A percentile compares a stretch with the other conserved stretches of the same genome.
These are phyloP conservation scores for Eulemur coronatus DNA, from an alignment of 2,797 vertebrate species.

Conservation along the genomic window DNA sequence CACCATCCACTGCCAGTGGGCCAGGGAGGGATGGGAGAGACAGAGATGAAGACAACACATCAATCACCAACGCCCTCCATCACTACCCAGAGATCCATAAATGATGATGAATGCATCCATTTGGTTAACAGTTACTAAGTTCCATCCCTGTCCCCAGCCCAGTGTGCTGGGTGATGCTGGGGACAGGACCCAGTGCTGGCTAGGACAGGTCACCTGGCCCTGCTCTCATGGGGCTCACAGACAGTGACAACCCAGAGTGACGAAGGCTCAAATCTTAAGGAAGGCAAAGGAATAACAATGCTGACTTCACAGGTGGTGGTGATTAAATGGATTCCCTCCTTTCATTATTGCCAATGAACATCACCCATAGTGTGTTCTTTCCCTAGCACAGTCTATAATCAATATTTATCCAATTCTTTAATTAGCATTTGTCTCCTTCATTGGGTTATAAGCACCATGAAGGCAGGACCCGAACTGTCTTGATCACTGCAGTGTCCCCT, in stretches of 20 bases:
- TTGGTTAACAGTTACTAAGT: background rate
- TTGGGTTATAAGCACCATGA: background rate
- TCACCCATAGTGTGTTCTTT: background rate
- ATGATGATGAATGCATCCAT: background rate
- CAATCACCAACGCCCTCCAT: background rate
- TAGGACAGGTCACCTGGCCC: background rate
- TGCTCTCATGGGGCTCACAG: background rate
- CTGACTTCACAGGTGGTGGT: background rate
- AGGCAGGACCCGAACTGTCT: background rate
- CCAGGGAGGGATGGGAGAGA: background rate
- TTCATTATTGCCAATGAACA: background rate
- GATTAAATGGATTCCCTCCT: background rate
- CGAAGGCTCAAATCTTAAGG: background rate
- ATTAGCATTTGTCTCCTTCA: background rate
- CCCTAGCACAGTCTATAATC: too few species aligned
- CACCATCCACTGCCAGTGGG: slow-evolving; percentile 91
- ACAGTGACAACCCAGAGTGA: background rate
- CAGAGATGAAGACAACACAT: background rate
- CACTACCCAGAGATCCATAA: background rate
- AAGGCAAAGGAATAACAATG: background rate
- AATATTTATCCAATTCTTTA: too few species aligned
- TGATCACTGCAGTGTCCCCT: background rate
- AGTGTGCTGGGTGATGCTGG: background rate
- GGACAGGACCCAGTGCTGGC: background rate
- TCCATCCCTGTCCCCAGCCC: background rate